Percentiles rank a stretch among this genome's conserved stretches.
Conservation (phyloP, 2,888 invertebrate genomes). For the Metellina segmentata region DNA sequence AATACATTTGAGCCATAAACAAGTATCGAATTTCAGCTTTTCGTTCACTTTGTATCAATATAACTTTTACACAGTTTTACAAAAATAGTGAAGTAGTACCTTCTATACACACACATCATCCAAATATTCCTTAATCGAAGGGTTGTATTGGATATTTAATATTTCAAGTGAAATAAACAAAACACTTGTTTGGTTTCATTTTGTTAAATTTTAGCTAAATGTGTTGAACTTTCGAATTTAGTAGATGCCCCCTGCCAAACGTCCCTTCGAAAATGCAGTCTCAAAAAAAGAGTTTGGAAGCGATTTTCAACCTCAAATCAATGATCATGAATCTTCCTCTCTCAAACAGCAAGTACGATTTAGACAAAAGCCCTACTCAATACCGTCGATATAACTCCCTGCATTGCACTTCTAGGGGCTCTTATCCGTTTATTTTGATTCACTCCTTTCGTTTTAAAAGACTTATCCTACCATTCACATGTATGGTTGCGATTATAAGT, state of each 20-base stretch:
- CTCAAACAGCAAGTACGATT: slow-evolving; percentile 25
- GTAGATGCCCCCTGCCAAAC: not conserved
- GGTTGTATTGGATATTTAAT: not conserved
- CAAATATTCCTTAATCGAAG: no score
- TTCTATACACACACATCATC: no score
- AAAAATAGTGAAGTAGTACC: no score
- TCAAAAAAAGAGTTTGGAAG: not conserved
- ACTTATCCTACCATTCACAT: not conserved
- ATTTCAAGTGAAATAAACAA: not conserved
- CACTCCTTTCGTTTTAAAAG: not conserved
- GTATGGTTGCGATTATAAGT: slow-evolving; percentile 7
- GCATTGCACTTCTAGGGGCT: not conserved
- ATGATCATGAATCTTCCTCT: slow-evolving; percentile 46
- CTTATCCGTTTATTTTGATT: slow-evolving; percentile 19
- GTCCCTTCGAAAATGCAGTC: not conserved
- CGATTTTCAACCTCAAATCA: slow-evolving; percentile 49
- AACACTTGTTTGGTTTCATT: not conserved
- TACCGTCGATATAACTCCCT: slow-evolving; percentile 22
- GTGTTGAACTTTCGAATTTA: not conserved
- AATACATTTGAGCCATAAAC: no score
- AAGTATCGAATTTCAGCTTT: no score
- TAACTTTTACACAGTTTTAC: no score
- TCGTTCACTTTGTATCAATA: no score
- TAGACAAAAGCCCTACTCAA: slow-evolving; percentile 16
- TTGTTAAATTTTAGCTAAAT: not conserved